Conservation (phyloP, 1,140 invertebrate species). For the Aphelenchoides fujianensis region DNA sequence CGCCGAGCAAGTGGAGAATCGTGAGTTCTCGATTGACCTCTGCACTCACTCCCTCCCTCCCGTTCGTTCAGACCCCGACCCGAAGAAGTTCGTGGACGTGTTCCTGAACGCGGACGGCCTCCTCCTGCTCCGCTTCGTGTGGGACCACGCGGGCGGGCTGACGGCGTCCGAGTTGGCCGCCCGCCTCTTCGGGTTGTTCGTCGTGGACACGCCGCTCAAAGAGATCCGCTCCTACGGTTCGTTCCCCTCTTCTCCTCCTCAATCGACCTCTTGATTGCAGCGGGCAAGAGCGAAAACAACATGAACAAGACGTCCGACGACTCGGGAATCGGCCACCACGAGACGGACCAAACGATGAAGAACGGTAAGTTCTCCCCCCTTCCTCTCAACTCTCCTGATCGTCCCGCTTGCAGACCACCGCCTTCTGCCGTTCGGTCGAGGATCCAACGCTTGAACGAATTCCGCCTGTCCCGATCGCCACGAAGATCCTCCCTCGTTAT, state of each 20-base stretch:
- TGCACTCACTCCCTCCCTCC: too few relatives aligned
- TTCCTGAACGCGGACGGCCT: background rate
- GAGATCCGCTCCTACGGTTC: background rate
- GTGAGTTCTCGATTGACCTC: too few relatives aligned
- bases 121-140: too few relatives aligned
- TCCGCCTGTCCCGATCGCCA: too few relatives aligned
- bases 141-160: too few relatives aligned
- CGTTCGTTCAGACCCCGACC: background rate
- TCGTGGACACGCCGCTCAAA: background rate
- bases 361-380: constrained; percentile 9
- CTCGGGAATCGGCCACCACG: background rate
- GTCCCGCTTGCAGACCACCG: background rate
- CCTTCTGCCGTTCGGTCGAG: too few relatives aligned
- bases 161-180: too few relatives aligned
- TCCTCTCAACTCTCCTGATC: background rate
- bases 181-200: background rate
- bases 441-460: too few relatives aligned
- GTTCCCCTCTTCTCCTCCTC: background rate
- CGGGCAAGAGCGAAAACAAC: background rate
- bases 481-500: background rate
- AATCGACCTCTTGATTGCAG: background rate
- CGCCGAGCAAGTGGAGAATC: too few relatives aligned
- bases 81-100: background rate
- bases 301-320: background rate
- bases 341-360: background rate